phyloP scores from a whole-genome alignment of 2,797 vertebrate species.

The Macropus fuliginosus region DNA sequence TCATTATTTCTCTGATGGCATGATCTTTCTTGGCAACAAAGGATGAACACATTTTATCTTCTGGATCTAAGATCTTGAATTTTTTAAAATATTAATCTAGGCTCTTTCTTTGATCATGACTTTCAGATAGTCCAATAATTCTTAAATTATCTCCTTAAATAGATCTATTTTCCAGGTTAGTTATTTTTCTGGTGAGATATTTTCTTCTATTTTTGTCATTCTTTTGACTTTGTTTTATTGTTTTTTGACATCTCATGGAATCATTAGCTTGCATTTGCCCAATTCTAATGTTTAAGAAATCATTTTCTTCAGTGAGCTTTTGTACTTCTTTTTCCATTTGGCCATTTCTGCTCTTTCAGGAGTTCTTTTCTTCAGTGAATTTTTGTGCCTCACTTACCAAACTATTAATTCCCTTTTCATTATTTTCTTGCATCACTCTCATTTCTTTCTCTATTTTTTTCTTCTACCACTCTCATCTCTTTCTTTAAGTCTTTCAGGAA shows the following conservation, averaged over 20 bases:
- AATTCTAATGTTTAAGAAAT: background rate
- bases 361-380: background rate
- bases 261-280: background rate
- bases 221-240: background rate
- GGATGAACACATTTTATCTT: background rate
- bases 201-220: background rate
- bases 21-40: no score
- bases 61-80: background rate
- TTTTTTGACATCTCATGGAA: background rate
- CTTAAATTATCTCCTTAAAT: background rate
- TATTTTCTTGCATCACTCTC: background rate
- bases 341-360: background rate
- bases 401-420: background rate
- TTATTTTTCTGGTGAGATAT: background rate
- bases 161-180: background rate
- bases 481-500: background rate
- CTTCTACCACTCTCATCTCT: background rate
- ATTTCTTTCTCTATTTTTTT: background rate
- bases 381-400: background rate
- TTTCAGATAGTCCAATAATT: background rate
- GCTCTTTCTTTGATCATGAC: background rate
- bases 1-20: no score
- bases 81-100: background rate
- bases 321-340: background rate
- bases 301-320: background rate